Base-by-base conservation (phyloP, 2,797 vertebrate genomes). In the Gadopsis bispinosus region DNA sequence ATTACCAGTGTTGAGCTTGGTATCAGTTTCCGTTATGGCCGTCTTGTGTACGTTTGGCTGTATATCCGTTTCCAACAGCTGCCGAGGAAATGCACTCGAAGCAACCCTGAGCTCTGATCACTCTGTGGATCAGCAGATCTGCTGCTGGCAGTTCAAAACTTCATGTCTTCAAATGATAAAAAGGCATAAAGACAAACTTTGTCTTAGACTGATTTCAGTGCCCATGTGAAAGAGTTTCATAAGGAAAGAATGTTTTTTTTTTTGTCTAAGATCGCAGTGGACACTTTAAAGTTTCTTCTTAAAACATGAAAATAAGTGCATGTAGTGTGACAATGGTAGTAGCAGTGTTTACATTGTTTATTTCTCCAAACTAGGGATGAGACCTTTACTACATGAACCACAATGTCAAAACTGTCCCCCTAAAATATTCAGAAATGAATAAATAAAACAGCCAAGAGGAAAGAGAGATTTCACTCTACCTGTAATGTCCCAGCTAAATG, bases 361-460 rank as follows among this genome's bases (percentile, higher is more conserved):
- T n/a, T 58, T 58, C 4, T 5, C 53, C 16, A 29, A 41, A n/a
- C 11, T 7, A 22, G 43, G 5, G 7, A 17, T 39, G 22, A 54
- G 16, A 55, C 22, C 9, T 9, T 4, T 43, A 61, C 37, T 2
- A 6, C 22, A 29, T 13, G 7, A 31, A 55, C 53, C 0, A 5
- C 47, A 39, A 37, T 16, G 0, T 68, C 31, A 50, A 8, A 41
- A 3, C 33, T 13, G 5, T 3, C 5, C 10, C 41, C 4, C 47
- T 26, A 51, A 16, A 29, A 5, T 14, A 9, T 20, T 0, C 2
- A 29, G 0, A 0, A 35, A 58, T 16, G 6, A 16, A 45, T 39
- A 9, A 31, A 54, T 4, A 43, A 54, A 54, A 29, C 41, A 48
- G 12, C 4, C 3, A 11, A 53, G 9, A 70, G 43, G 22, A 51